Evolutionary conservation across 2,113 vertebrate species (phyloP), one percentile per base, ranked within the genome.

Genomic region (Camarhynchus parvulus): DNA sequence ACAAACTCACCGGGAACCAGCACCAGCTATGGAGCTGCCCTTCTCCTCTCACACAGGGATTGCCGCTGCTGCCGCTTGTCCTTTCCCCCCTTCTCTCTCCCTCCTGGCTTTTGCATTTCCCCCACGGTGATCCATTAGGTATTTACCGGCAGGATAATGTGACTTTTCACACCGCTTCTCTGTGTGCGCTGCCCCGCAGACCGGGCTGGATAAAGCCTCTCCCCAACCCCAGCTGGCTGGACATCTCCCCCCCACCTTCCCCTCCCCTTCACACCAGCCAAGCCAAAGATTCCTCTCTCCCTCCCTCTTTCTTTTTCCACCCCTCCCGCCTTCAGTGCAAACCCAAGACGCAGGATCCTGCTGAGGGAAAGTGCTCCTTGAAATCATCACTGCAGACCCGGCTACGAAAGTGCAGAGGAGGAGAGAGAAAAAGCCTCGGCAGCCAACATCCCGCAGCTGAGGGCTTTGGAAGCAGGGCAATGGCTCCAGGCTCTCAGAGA

Each of bases 161-260:
- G 95, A 98, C 96, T 98, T 99, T 98, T 99, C 98, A 95, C 98
- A 98, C 97, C 80, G 78, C 87, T 75, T 95, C 97, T 97, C 92
- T 90, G 98, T 87, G 84, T 96, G 97, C 92, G 79, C 91, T 97
- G 96, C 97, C 97, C 95, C 94, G 97, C 91, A 96, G 97, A 96
- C 96, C 88, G 97, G 97, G 92, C 97, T 96, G 97, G 96, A 97
- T 97, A 98, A 96, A 98, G 95, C 97, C 96, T 96, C 97, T 96
- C 94, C 96, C 94, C 92, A 95, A 56, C 70, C 94, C 81, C 86
- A 91, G 92, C 95, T 91, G 96, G 87, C 95, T 86, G 81, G 92
- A 96, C 92, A 96, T 95, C 74, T 61, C 66, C 84, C 83, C 95
- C 62, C 44, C 82, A 62, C 52, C 87, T 82, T 83, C 82, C 83